A percentile compares a stretch with the other conserved stretches of the same genome.
These are phyloP conservation scores for Sebastes vulpes DNA, from an alignment of 2,797 vertebrate genomes.

Conservation along the genomic window DNA sequence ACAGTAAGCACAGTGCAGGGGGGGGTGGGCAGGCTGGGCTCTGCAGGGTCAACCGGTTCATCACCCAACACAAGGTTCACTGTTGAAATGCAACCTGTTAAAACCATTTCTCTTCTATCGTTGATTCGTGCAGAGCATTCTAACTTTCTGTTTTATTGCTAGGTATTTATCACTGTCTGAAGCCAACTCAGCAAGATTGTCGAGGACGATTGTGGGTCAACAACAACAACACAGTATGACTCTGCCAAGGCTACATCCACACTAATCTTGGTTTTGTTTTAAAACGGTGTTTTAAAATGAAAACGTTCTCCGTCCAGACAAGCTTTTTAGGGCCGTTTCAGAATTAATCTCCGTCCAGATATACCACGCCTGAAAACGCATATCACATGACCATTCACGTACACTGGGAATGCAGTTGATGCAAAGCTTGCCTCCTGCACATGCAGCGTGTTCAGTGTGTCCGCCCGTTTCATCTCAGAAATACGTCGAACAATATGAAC, in stretches of 20 bases:
- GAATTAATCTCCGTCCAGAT: no score
- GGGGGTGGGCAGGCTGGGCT: background rate
- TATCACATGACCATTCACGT: no score
- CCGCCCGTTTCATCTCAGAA: no score
- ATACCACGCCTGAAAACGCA: no score
- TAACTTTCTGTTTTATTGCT: background rate
- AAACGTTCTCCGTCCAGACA: no score
- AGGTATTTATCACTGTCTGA: background rate
- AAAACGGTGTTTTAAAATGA: no score
- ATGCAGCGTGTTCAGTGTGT: no score
- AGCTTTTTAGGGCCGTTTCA: no score
- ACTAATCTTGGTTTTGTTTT: no score
- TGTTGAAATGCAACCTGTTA: background rate
- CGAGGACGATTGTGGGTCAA: background rate
- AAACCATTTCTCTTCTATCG: background rate
- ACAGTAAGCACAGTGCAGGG: constrained; percentile 30
- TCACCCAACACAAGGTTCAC: background rate
- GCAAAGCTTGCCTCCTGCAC: no score
- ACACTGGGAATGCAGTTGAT: no score
- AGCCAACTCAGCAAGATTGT: background rate
- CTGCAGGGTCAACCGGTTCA: background rate
- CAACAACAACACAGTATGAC: background rate
- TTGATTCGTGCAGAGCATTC: background rate
- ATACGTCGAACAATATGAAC: no score
- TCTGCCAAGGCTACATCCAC: background rate